These are phyloP conservation scores for Okamejei kenojei DNA, from an alignment of 2,797 vertebrate genomes.

Conservation along the genomic window DNA sequence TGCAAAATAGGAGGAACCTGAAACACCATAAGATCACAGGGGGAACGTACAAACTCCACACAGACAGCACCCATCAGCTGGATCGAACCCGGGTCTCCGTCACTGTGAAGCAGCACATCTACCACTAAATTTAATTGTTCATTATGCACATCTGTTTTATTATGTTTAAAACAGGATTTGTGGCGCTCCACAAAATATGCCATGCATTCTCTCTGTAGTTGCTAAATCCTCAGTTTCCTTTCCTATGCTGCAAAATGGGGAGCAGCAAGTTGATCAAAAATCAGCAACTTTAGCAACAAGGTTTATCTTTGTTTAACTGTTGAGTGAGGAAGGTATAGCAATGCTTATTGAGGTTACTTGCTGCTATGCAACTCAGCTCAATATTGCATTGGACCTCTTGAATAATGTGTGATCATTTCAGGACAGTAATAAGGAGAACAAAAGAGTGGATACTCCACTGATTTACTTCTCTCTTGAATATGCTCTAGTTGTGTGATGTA, in stretches of 20 bases:
- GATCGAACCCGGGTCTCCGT: no score
- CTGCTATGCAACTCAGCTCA: background rate
- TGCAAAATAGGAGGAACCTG: no score
- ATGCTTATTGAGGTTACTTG: background rate
- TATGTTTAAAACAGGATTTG: background rate
- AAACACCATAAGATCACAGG: no score
- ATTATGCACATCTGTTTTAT: background rate
- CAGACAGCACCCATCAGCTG: no score
- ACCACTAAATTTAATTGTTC: background rate
- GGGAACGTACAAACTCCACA: no score
- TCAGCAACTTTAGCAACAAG: background rate
- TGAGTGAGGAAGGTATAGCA: background rate
- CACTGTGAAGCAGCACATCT: no score
- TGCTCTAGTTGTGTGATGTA: background rate
- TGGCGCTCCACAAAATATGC: background rate
- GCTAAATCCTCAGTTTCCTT: background rate
- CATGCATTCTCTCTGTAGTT: background rate
- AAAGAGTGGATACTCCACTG: background rate
- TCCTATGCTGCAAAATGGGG: background rate
- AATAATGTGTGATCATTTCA: background rate
- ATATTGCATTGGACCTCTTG: background rate
- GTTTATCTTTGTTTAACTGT: background rate
- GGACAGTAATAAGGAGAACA: background rate
- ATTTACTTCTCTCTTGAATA: background rate
- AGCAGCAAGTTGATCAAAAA: background rate